Base-by-base conservation (phyloP, 2,888 invertebrate species). In the Drosophila mercatorum region DNA sequence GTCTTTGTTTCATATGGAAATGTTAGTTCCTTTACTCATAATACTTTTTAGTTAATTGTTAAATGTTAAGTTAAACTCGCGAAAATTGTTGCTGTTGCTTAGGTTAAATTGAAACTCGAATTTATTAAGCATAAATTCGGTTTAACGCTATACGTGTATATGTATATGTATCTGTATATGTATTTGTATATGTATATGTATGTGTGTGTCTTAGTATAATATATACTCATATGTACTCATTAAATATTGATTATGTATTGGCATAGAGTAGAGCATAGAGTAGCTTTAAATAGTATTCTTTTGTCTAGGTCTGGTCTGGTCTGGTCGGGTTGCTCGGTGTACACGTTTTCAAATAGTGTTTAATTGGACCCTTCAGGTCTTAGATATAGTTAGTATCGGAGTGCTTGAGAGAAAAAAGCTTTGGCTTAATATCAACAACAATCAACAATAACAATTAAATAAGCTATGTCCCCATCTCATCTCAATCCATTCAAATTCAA, bases 71-170 rank as follows among this genome's bases (percentile, higher is more conserved):
- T 76, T 83, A 81, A 83, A 83, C 82, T 80, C 66, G 85, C 78
- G 82, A 84, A 78, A 84, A 84, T 87, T 83, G 84, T 83, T 80
- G 73, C 81, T 84, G 80, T 87, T 84, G 80, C 78, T 83, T 87
- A 84, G 75, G 68, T 65, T 84, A 78, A 72, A 74, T 72, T 87
- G 85, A 84, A 84, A 85, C 84, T 72, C 88, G 84, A 88, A 88
- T 84, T 83, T 81, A 75, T 71, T 69, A 72, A 72, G 76, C 80
- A 78, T 84, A 84, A 84, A 84, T 84, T 84, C 83, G 83, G 83
- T 87, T 84, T 84, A 84, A 87, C 87, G 73, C 73, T 84, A 82
- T 59, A 78, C 65, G 67, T 81, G 69, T 80, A 53, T 74, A 57
- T 70, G 47, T 60, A 41, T 55, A 43, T 63, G 28, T 75, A 47